phyloP scores from a whole-genome alignment of 2,113 vertebrate species.

The Megaceryle torquata region DNA sequence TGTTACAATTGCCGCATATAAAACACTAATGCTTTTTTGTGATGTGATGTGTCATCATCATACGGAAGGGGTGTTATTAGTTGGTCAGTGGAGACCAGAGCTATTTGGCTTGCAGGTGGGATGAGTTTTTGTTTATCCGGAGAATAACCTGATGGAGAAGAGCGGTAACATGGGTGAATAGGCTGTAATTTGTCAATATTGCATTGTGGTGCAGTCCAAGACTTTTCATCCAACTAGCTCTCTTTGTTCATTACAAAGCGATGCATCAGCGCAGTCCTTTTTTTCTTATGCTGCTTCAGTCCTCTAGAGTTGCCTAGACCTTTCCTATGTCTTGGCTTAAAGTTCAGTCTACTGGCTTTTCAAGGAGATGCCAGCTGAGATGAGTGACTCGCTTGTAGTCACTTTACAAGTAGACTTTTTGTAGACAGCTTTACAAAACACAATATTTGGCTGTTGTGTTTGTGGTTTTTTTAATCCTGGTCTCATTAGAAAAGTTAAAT shows the following conservation, averaged over 20 bases:
- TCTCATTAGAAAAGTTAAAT: neutral
- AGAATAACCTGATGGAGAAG: neutral
- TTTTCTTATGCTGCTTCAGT: neutral
- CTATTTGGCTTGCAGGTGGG: neutral
- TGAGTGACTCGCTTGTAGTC: neutral
- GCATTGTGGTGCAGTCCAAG: neutral
- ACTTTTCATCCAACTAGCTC: neutral
- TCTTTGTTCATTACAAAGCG: neutral
- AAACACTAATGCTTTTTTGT: neutral
- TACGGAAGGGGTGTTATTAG: neutral
- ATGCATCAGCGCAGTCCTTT: neutral
- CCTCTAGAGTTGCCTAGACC: neutral
- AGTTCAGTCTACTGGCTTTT: neutral
- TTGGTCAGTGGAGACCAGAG: neutral
- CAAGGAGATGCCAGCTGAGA: neutral
- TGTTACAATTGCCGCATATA: accelerated
- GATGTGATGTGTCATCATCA: neutral
- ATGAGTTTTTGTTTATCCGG: neutral
- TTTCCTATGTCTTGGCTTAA: neutral
- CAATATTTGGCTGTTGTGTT: neutral
- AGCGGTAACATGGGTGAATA: neutral
- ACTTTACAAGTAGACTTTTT: too few relatives aligned
- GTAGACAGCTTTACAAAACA: neutral
- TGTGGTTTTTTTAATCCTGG: neutral
- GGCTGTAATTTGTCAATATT: neutral